Base-by-base conservation (phyloP, 2,797 vertebrate genomes). In the Anguilla marmorata region DNA sequence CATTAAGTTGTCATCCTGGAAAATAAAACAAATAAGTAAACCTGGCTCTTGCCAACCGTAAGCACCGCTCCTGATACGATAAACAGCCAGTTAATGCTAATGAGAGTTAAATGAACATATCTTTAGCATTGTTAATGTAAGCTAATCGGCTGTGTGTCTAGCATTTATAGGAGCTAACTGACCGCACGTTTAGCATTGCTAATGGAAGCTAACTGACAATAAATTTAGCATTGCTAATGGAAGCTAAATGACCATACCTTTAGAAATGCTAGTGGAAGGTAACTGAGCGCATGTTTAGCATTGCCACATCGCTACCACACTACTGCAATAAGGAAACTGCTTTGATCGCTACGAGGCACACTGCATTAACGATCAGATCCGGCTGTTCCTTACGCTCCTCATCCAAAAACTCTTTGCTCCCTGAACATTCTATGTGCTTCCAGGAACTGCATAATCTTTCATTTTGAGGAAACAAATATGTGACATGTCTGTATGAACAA, bases 1-100 rank as follows among this genome's bases (percentile, higher is more conserved):
- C 94, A 98, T 98, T 85, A 99, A 95, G 95, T 99, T 99, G 93
- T 99, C 98, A 89, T 99, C 98, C 98, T 99, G 94, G 90, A 90
- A 89, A 76, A 3, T 83, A 76, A 88, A 19, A 11, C 16, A 87
- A 89, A 91, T 4, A 89, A 41, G 87, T 86, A 69, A 45, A 89
- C 50, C 24, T 69, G 24, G 2, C n/a, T n/a, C 24, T 16, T 58
- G 41, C 69, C 58, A 72, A 9, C 41, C 21, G 14, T 72, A 14
- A 69, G 33, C 85, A 86, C n/a, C 14, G 45, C 41, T 14, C 27
- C 60, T 14, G 85, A n/a, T 69, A 24, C 48, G 24, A 86, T 86
- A 30, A 12, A 69, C 85, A 69, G 19, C n/a, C 60, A 69, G 63
- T 79, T 6, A 16, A 21, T 24, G 1, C 48, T 19, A 85, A 21